These are phyloP conservation scores for Habropoda laboriosa DNA, from an alignment of 1,140 invertebrate species.

Conservation along the genomic window DNA sequence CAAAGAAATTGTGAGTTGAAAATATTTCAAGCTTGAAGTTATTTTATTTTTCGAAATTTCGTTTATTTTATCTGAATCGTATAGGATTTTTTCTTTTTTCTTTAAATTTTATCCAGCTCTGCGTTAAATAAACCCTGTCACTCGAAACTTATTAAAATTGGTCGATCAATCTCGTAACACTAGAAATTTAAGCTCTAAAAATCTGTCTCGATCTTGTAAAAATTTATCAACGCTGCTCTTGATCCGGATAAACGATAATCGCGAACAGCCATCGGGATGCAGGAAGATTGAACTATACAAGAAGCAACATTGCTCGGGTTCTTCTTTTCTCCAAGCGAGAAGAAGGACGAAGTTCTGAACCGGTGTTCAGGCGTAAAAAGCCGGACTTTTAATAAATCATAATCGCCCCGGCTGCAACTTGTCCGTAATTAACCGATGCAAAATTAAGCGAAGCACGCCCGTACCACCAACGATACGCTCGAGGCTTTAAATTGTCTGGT, in stretches of 20 bases:
- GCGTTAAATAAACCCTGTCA: too few species aligned
- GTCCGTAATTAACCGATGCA: slow-evolving; percentile 24
- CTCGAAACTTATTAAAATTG: too few species aligned
- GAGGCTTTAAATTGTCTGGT: background rate
- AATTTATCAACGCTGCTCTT: background rate
- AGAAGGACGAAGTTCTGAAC: background rate
- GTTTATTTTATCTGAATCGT: too few species aligned
- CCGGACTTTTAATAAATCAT: slow-evolving; percentile 23
- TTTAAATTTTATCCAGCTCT: too few species aligned
- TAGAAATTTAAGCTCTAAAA: too few species aligned
- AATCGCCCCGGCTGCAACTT: slow-evolving; percentile 7
- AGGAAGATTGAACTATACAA: background rate
- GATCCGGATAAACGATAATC: background rate
- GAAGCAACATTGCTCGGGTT: background rate
- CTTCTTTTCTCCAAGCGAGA: too few species aligned
- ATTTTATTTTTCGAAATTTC: too few species aligned
- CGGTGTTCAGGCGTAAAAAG: background rate
- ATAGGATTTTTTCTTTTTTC: too few species aligned
- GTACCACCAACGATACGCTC: background rate
- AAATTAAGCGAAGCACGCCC: slow-evolving; percentile 11
- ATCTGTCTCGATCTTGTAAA: background rate
- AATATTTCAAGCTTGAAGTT: too few species aligned
- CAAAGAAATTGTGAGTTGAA: too few species aligned
- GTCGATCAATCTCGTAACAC: too few species aligned
- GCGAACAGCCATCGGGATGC: background rate